Evolutionary conservation across 2,797 vertebrate genomes (phyloP), one percentile per base, ranked within the genome.

Genomic region (Valencia hispanica): DNA sequence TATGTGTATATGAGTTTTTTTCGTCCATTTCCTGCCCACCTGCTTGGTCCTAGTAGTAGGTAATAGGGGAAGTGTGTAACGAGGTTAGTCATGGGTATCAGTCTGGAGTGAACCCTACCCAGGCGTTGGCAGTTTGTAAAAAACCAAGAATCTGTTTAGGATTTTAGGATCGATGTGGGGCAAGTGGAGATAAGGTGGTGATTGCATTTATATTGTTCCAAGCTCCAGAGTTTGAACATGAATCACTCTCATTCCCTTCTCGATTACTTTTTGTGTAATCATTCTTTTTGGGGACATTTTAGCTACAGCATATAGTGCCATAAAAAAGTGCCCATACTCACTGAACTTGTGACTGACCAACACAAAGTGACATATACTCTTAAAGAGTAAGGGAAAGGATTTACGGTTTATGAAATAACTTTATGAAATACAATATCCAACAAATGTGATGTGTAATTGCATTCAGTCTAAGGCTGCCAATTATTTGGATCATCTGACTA

Each of bases 11-110:
- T 53, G 48, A 27, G 50, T 34, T 39, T 77, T 47, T 2, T n/a
- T 51, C 61, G n/a, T 11, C n/a, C 11, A 22, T 32, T 27, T 72
- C 9, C 14, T 32, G 72, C 79, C 80, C 80, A 81, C 82, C 85
- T 84, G 77, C 78, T 73, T 43, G 66, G 74, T 73, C 80, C 82
- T 77, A 78, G 85, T 84, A 77, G 86, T 84, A 82, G 89, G 91
- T 93, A 88, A 93, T 89, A 89, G 89, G 89, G 87, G 91, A 92
- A 92, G 86, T 92, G 90, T 94, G 91, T 93, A 93, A 93, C 79
- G 50, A 66, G 68, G 85, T 94, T 93, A 89, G 94, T 93, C 92
- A 94, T 83, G 93, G 92, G 82, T 91, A 94, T 94, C 83, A 59
- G 73, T 82, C 86, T 32, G 73, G 84, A 73, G 68, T 82, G 82